Evolutionary conservation across 2,797 vertebrate species (phyloP).

Genomic region (Gallinago nigripennis): DNA sequence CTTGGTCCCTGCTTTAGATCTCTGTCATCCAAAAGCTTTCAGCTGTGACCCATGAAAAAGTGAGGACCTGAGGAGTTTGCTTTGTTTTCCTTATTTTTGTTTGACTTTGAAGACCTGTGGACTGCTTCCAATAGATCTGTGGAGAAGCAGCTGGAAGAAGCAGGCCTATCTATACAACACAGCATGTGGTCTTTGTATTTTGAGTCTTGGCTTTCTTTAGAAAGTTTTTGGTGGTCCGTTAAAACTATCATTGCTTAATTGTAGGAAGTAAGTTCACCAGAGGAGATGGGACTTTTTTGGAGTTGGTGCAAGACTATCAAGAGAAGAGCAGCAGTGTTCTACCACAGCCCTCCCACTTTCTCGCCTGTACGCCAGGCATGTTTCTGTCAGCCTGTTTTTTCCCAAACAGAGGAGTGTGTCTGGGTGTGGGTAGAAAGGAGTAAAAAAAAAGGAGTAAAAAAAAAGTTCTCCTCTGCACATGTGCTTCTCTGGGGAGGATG

Average conservation of each 20-base stretch:
- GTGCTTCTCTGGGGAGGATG: background rate
- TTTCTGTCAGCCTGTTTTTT: background rate
- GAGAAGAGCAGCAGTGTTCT: background rate
- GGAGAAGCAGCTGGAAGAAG: background rate
- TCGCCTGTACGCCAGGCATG: fast-evolving
- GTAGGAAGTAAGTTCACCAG: background rate
- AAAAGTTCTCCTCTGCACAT: fast-evolving
- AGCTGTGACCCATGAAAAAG: background rate
- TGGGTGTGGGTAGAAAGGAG: background rate
- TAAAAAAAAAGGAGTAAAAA: background rate
- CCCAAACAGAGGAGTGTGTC: background rate
- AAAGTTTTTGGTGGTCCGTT: background rate
- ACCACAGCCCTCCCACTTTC: background rate
- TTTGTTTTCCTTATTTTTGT: background rate
- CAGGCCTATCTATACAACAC: background rate
- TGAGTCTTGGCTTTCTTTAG: background rate
- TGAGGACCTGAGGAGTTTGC: background rate
- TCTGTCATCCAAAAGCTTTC: background rate
- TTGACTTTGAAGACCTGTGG: background rate
- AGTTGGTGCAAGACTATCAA: background rate
- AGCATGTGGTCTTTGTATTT: background rate
- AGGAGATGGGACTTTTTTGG: background rate
- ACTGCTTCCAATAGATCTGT: background rate
- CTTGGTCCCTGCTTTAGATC: background rate
- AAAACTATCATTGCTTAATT: background rate